These are phyloP conservation scores for Ischnus inquisitorius DNA, from an alignment of 2,888 invertebrate genomes.

Conservation along the genomic window DNA sequence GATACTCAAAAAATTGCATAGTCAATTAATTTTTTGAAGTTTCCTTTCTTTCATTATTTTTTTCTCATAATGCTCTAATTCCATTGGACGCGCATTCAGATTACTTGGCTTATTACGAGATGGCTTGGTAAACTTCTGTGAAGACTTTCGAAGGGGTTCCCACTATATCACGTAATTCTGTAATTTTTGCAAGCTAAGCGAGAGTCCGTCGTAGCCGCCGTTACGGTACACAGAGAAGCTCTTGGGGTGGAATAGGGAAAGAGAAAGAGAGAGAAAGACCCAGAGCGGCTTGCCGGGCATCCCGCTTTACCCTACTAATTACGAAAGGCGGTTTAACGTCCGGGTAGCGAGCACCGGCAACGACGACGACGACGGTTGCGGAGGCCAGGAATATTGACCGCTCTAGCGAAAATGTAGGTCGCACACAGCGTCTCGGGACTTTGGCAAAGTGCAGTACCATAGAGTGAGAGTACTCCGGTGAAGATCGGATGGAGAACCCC, in stretches of 20 bases:
- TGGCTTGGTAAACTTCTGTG: slow-evolving; percentile 17
- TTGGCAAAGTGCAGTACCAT: slow-evolving; percentile 62
- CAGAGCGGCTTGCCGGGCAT: slow-evolving; percentile 53
- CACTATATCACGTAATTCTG: slow-evolving; percentile 40
- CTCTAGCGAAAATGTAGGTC: slow-evolving; percentile 68
- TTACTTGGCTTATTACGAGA: slow-evolving; percentile 35
- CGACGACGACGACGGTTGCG: slow-evolving; percentile 49
- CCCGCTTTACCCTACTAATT: slow-evolving; percentile 68
- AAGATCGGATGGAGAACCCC: slow-evolving; percentile 41
- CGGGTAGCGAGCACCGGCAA: slow-evolving; percentile 38
- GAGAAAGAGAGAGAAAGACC: slow-evolving; percentile 12
- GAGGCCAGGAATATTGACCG: slow-evolving; percentile 68
- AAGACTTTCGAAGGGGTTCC: neutral
- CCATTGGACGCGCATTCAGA: slow-evolving; percentile 27
- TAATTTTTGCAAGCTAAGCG: slow-evolving; percentile 61
- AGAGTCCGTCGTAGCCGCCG: slow-evolving; percentile 24
- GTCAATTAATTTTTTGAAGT: neutral
- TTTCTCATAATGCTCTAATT: slow-evolving; percentile 30
- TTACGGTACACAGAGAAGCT: slow-evolving; percentile 12
- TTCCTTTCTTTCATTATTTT: slow-evolving; percentile 4
- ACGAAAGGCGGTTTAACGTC: slow-evolving; percentile 69
- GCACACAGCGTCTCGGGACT: slow-evolving; percentile 63
- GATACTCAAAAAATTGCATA: neutral
- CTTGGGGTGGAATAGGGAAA: slow-evolving; percentile 17
- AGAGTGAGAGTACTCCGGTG: slow-evolving; percentile 30